These are phyloP conservation scores for Hypomesus transpacificus DNA, from an alignment of 2,113 vertebrate species.

Conservation along the genomic window DNA sequence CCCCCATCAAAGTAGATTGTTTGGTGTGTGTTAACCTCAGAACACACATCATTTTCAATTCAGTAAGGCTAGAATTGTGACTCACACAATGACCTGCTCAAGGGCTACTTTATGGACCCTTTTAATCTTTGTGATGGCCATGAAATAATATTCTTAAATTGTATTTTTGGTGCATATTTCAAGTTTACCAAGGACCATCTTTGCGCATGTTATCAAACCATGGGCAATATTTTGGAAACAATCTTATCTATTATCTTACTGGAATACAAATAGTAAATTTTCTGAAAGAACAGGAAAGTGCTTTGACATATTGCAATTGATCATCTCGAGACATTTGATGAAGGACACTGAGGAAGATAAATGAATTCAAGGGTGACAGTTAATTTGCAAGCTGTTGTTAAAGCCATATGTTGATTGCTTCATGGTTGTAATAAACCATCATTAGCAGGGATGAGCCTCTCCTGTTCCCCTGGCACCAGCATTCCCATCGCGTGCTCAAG, in stretches of 20 bases:
- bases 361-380: too few species aligned
- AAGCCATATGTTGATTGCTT: too few species aligned
- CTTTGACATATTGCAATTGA: too few species aligned
- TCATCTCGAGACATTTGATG: too few species aligned
- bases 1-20: slow-evolving; percentile 40
- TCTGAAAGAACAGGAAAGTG: not conserved
- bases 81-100: not conserved
- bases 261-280: not conserved
- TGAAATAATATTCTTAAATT: not conserved
- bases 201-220: too few species aligned
- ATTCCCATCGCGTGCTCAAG: not conserved
- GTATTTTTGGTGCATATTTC: not conserved
- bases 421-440: too few species aligned
- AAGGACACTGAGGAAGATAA: too few species aligned
- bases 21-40: slow-evolving; percentile 26
- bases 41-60: not conserved
- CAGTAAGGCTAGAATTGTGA: not conserved
- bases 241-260: not conserved
- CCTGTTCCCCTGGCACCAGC: not conserved
- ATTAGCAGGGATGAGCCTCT: not conserved
- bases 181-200: not conserved
- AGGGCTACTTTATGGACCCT: too few species aligned
- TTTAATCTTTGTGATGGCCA: not conserved
- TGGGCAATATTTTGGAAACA: too few species aligned
- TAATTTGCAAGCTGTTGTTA: too few species aligned